Evolutionary conservation across 2,797 vertebrate species (phyloP).

Genomic region (Dallia pectoralis): DNA sequence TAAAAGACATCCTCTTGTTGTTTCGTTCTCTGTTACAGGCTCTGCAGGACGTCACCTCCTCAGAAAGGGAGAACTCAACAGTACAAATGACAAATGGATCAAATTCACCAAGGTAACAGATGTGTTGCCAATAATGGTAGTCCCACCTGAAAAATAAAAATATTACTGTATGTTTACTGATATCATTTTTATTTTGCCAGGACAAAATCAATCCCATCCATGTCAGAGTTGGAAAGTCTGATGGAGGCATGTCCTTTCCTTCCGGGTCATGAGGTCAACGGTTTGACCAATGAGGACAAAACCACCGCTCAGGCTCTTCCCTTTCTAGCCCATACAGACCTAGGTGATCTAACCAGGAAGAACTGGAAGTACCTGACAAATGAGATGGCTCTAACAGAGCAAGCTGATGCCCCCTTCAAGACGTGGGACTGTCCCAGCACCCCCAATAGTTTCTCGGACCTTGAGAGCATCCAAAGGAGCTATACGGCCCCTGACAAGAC

Average conservation of each 20-base stretch:
- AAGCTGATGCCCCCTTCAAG: conserved; percentile 69
- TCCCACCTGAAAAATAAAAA: neutral
- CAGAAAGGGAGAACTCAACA: conserved; percentile 78
- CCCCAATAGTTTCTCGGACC: conserved; percentile 65
- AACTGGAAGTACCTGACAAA: conserved; percentile 83
- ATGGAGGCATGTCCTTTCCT: conserved; percentile 81
- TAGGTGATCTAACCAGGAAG: conserved; percentile 72
- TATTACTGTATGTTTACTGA: neutral
- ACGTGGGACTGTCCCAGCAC: conserved; percentile 82
- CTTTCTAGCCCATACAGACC: conserved; percentile 65
- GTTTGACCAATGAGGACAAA: conserved; percentile 53
- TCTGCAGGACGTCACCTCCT: conserved; percentile 78
- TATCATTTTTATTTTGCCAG: conserved; percentile 40
- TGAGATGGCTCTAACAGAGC: conserved; percentile 71
- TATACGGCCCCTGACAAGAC: conserved; percentile 94
- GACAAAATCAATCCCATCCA: conserved; percentile 79
- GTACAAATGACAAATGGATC: conserved; percentile 80
- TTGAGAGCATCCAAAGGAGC: conserved; percentile 88
- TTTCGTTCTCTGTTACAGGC: conserved; percentile 18
- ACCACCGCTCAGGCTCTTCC: conserved; percentile 46
- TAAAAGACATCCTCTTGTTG: neutral
- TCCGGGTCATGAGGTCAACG: conserved; percentile 64
- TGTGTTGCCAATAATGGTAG: neutral
- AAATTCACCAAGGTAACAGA: conserved; percentile 81
- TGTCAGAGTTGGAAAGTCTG: conserved; percentile 82